A percentile compares a stretch with the other conserved stretches of the same genome.
Evolutionary conservation across 2,797 vertebrate genomes (phyloP).

Genomic region (Gallinago solitaria): DNA sequence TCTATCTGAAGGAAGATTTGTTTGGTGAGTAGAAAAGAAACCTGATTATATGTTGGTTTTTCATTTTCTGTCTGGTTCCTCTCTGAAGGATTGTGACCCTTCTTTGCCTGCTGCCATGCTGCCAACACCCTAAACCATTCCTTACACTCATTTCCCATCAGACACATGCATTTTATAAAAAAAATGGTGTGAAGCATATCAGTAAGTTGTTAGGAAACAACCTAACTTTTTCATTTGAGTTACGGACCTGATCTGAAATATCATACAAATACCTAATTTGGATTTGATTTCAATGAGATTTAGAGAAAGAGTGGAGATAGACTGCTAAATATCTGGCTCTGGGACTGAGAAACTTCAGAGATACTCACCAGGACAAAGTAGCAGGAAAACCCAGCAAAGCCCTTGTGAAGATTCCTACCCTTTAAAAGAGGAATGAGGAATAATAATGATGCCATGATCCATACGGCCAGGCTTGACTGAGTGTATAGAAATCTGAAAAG

Average conservation of each 20-base stretch:
- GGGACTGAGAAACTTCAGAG: accelerated
- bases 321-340: not conserved
- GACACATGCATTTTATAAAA: not conserved
- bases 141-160: not conserved
- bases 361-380: not conserved
- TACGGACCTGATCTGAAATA: not conserved
- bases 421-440: not conserved
- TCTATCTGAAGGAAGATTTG: not conserved
- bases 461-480: not conserved
- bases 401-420: not conserved
- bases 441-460: not conserved
- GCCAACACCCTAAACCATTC: not conserved
- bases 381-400: not conserved
- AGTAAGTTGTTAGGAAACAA: not conserved
- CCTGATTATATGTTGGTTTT: accelerated
- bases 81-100: not conserved
- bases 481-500: not conserved
- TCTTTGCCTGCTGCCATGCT: not conserved
- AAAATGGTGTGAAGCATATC: not conserved
- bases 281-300: not conserved
- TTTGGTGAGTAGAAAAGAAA: not conserved
- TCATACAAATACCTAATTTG: accelerated
- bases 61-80: not conserved
- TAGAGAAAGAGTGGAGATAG: not conserved
- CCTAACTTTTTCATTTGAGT: not conserved